Conservation (phyloP, 1,140 invertebrate species). For the Calliopsis andreniformis region DNA sequence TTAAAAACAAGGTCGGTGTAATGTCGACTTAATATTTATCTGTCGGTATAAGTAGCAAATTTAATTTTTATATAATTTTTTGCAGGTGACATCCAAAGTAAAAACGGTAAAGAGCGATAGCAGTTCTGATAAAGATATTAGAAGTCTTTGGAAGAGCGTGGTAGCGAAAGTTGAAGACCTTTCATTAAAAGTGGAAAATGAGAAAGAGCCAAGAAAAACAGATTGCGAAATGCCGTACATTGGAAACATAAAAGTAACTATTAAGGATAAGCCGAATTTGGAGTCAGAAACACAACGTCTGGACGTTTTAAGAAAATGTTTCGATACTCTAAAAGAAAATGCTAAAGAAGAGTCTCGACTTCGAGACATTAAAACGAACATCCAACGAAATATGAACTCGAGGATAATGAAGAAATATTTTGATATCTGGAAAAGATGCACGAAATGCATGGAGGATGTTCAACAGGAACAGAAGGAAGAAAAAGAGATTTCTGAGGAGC, state of each 20-base stretch:
- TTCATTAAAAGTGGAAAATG: neutral
- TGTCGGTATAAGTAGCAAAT: neutral
- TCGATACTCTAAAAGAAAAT: constrained; percentile 58
- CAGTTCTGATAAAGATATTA: neutral
- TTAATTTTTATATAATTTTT: neutral
- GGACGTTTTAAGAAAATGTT: constrained; percentile 56
- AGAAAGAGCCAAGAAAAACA: neutral
- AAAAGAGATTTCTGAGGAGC: constrained; percentile 62
- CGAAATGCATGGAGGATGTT: constrained; percentile 24
- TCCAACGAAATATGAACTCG: constrained; percentile 48
- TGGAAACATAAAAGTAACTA: constrained; percentile 74
- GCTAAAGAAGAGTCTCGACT: constrained; percentile 54
- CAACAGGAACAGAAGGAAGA: constrained; percentile 44
- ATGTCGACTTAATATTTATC: neutral
- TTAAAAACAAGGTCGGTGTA: constrained; percentile 41
- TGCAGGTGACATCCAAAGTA: neutral
- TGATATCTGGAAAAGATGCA: constrained; percentile 61
- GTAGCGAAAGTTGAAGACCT: constrained; percentile 1
- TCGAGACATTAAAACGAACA: constrained; percentile 63
- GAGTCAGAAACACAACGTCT: constrained; percentile 54
- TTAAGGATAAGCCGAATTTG: constrained; percentile 72
- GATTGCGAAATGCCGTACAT: constrained; percentile 7
- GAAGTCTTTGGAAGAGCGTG: neutral
- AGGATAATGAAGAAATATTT: constrained; percentile 60
- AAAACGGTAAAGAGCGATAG: neutral